Conservation (phyloP, 2,113 vertebrate species). For the Tringa solitaria region DNA sequence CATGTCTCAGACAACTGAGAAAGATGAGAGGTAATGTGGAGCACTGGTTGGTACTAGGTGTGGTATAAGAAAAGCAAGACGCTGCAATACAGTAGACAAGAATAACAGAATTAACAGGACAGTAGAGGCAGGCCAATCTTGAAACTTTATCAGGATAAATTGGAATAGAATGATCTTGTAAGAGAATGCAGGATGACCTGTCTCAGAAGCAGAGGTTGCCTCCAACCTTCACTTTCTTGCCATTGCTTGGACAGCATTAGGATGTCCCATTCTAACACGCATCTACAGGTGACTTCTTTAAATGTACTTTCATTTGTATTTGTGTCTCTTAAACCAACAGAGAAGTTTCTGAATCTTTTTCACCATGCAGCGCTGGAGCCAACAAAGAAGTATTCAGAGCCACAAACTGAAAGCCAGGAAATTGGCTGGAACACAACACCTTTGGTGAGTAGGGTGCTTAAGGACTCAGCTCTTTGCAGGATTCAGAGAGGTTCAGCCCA, state of each 20-base stretch:
- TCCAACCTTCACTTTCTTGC: not conserved
- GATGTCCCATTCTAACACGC: not conserved
- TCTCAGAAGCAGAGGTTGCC: not conserved
- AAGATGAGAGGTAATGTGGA: not conserved
- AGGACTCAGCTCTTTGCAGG: not conserved
- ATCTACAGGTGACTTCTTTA: not conserved
- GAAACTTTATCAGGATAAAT: not conserved
- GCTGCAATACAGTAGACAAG: not conserved
- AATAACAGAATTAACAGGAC: not conserved
- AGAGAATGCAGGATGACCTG: no score
- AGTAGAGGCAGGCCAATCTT: not conserved
- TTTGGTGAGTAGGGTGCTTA: slow-evolving; percentile 75
- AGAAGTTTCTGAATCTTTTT: slow-evolving; percentile 77
- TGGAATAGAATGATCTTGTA: no score
- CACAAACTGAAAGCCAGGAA: slow-evolving; percentile 88
- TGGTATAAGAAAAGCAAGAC: not conserved
- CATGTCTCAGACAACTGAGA: not conserved
- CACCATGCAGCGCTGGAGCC: slow-evolving; percentile 76
- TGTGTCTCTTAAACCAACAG: slow-evolving; percentile 60
- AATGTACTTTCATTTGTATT: not conserved
- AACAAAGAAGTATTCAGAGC: slow-evolving; percentile 80
- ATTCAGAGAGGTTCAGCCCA: not conserved
- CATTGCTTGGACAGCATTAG: not conserved
- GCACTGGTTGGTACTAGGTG: not conserved
- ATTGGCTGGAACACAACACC: slow-evolving; percentile 86